These are phyloP conservation scores for Scaptodrosophila latifasciaeformis DNA, from an alignment of 2,888 invertebrate species.

Conservation along the genomic window DNA sequence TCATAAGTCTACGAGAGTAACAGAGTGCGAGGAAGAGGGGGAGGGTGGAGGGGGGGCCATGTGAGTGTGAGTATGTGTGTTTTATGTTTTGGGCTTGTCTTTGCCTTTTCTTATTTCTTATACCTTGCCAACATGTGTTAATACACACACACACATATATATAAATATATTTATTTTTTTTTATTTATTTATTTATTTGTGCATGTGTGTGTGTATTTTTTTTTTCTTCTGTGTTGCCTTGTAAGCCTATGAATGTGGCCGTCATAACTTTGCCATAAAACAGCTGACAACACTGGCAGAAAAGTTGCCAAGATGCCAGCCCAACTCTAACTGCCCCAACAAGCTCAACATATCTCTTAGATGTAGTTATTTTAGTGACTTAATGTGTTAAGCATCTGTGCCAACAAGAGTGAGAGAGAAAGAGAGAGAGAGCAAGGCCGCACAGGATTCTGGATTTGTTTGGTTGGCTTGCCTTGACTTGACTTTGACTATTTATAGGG, in stretches of 20 bases:
- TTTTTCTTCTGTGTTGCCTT: slow-evolving; percentile 5
- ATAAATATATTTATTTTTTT: too few species aligned
- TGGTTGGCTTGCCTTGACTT: too few species aligned
- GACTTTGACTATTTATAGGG: too few species aligned
- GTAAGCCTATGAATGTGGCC: slow-evolving; percentile 55
- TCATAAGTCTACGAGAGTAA: background rate
- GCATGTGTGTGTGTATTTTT: background rate
- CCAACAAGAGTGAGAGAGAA: slow-evolving; percentile 25
- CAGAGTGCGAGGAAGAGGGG: background rate
- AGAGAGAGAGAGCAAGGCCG: background rate
- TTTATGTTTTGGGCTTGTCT: too few species aligned
- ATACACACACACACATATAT: background rate
- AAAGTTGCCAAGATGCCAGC: slow-evolving; percentile 43
- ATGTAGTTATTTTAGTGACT: slow-evolving; percentile 54
- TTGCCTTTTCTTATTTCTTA: slow-evolving; percentile 34
- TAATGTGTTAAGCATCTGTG: slow-evolving; percentile 58
- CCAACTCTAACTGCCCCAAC: slow-evolving; percentile 5
- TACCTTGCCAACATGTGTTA: slow-evolving; percentile 21
- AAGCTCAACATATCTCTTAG: too few species aligned
- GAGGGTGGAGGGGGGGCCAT: too few species aligned
- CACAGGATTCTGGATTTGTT: background rate
- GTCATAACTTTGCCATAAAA: slow-evolving; percentile 61
- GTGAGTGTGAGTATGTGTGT: too few species aligned
- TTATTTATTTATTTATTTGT: too few species aligned
- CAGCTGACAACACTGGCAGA: slow-evolving; percentile 55